Evolutionary conservation across 2,797 vertebrate species (phyloP).

Genomic region (Galaxias olidus): DNA sequence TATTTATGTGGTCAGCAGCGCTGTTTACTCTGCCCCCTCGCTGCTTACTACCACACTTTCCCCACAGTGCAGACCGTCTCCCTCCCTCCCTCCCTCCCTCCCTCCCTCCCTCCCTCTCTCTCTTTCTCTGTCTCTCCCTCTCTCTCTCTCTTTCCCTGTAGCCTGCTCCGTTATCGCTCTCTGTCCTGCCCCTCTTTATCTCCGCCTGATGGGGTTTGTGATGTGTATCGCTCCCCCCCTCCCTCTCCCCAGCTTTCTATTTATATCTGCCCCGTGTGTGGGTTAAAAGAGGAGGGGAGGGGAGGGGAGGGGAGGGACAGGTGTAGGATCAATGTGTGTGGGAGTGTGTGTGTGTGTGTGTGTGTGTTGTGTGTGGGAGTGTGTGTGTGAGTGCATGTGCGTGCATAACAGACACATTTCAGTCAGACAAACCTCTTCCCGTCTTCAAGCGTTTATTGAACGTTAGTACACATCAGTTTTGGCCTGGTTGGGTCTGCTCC

Average conservation of each 20-base stretch:
- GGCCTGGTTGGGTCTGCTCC: too few relatives aligned
- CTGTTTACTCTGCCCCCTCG: slow-evolving; percentile 76
- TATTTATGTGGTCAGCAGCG: slow-evolving; percentile 77
- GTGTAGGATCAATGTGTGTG: slow-evolving; percentile 54
- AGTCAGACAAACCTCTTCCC: too few relatives aligned
- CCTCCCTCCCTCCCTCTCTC: background rate
- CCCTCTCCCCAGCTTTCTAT: slow-evolving; percentile 62
- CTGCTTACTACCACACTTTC: slow-evolving; percentile 76
- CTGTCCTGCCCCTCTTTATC: background rate
- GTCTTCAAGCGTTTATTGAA: too few relatives aligned
- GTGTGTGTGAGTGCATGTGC: background rate
- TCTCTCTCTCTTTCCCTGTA: slow-evolving; percentile 41
- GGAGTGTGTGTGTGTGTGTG: slow-evolving; percentile 26
- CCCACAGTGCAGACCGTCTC: slow-evolving; percentile 64
- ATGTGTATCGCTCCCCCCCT: slow-evolving; percentile 41
- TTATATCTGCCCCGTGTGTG: slow-evolving; percentile 72
- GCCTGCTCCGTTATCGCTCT: slow-evolving; percentile 50
- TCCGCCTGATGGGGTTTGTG: slow-evolving; percentile 42
- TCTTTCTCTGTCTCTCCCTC: background rate
- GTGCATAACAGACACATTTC: too few relatives aligned
- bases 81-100: slow-evolving; percentile 22
- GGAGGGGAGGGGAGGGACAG: slow-evolving; percentile 65
- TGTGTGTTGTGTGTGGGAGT: background rate
- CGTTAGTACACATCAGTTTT: too few relatives aligned
- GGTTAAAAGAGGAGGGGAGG: slow-evolving; percentile 33